These are phyloP conservation scores for Poeciliopsis turrubarensis DNA, from an alignment of 2,113 vertebrate genomes.

Conservation along the genomic window DNA sequence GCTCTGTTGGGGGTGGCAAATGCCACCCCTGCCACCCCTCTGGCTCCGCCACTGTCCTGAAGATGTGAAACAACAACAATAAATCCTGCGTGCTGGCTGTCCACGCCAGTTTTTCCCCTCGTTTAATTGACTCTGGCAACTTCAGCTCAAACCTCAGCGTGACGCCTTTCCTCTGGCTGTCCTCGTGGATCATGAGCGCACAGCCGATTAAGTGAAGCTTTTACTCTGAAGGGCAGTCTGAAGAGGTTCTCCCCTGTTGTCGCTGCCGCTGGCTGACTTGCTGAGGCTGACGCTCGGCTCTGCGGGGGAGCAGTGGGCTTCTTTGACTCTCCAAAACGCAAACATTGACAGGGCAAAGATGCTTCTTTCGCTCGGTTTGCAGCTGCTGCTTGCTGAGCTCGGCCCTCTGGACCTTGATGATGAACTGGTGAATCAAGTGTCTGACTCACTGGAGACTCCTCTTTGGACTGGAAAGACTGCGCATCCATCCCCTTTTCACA, in stretches of 20 bases:
- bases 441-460: slow-evolving; percentile 31
- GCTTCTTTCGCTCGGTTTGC: slow-evolving; percentile 51
- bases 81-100: too few species aligned
- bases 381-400: slow-evolving; percentile 61
- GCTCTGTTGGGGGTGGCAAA: too few species aligned
- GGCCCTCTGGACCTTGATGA: slow-evolving; percentile 41
- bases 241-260: neutral
- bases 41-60: too few species aligned
- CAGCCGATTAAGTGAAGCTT: neutral
- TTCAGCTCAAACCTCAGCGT: neutral
- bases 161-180: neutral
- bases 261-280: slow-evolving; percentile 43
- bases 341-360: slow-evolving; percentile 47
- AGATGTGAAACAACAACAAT: too few species aligned
- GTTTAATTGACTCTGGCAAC: neutral
- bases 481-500: slow-evolving; percentile 31
- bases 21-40: too few species aligned
- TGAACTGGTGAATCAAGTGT: slow-evolving; percentile 6
- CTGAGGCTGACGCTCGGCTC: slow-evolving; percentile 72
- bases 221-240: slow-evolving; percentile 51
- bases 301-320: slow-evolving; percentile 73
- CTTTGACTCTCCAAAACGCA: slow-evolving; percentile 69
- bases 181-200: neutral
- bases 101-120: too few species aligned
- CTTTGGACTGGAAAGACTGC: slow-evolving; percentile 13